Evolutionary conservation across 1,140 invertebrate genomes (phyloP).

Genomic region (Steinernema feltiae): DNA sequence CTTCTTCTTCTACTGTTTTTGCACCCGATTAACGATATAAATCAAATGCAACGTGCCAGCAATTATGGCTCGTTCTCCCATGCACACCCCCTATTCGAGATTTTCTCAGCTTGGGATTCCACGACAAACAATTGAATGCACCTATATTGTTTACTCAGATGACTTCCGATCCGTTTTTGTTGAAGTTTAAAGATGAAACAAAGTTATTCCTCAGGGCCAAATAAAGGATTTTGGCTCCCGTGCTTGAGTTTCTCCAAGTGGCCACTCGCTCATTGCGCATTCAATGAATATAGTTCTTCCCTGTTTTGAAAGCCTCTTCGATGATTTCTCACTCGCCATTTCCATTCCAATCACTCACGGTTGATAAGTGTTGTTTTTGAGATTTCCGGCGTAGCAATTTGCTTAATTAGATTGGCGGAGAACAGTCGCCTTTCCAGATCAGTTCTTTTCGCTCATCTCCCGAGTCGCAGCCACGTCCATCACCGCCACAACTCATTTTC

Average conservation of each 20-base stretch:
- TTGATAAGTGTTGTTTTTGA: background rate
- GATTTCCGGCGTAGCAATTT: background rate
- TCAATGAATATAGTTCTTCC: constrained; percentile 4
- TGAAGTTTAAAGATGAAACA: background rate
- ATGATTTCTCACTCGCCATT: background rate
- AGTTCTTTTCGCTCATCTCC: background rate
- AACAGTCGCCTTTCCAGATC: background rate
- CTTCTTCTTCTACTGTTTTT: background rate
- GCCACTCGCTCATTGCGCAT: background rate
- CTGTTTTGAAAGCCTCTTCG: background rate
- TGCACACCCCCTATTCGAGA: background rate
- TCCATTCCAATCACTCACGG: background rate
- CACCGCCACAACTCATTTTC: constrained; percentile 5
- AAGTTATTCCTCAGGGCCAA: constrained; percentile 6
- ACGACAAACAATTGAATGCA: background rate
- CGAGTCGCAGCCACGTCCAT: background rate
- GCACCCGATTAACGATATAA: background rate
- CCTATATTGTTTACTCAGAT: background rate
- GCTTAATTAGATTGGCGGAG: background rate
- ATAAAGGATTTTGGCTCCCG: background rate
- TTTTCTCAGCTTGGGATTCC: background rate
- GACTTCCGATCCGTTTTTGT: background rate
- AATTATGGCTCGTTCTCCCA: background rate
- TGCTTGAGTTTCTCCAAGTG: background rate
- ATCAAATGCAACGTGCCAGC: background rate